Conservation (phyloP, 2,888 invertebrate species). For the Pseudoips prasinana region DNA sequence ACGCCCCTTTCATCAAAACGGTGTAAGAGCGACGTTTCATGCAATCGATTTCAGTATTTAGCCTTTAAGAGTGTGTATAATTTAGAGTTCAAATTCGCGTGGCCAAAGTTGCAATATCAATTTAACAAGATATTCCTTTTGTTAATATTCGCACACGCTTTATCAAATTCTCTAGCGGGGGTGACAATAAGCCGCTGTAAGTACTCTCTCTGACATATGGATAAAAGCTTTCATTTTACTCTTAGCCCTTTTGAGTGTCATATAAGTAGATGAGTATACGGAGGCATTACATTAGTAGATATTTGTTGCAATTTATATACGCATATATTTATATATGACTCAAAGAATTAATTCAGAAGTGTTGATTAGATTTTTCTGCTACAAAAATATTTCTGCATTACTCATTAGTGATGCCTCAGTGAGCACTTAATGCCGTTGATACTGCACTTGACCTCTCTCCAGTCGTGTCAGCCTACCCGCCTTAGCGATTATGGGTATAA, state of each 20-base stretch:
- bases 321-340: too few species aligned
- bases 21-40: conserved; percentile 45
- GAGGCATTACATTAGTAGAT: conserved; percentile 16
- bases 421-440: too few species aligned
- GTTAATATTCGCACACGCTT: conserved; percentile 83
- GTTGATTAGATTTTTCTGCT: too few species aligned
- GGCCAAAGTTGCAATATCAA: conserved; percentile 65
- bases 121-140: conserved; percentile 83
- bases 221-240: conserved; percentile 82
- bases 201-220: conserved; percentile 81
- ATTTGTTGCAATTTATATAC: conserved; percentile 6
- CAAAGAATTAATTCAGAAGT: too few species aligned
- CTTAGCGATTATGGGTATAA: too few species aligned
- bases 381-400: too few species aligned
- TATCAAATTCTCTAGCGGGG: conserved; percentile 82
- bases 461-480: too few species aligned
- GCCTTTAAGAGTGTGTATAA: conserved; percentile 7
- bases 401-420: too few species aligned
- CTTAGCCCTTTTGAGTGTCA: conserved; percentile 75
- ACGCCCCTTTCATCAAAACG: conserved; percentile 62
- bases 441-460: too few species aligned
- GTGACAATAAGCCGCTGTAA: conserved; percentile 82
- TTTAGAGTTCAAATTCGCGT: conserved; percentile 52
- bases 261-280: conserved; percentile 42
- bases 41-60: conserved; percentile 40